These are phyloP conservation scores for Catharus minimus DNA, from an alignment of 2,113 vertebrate genomes.

Conservation along the genomic window DNA sequence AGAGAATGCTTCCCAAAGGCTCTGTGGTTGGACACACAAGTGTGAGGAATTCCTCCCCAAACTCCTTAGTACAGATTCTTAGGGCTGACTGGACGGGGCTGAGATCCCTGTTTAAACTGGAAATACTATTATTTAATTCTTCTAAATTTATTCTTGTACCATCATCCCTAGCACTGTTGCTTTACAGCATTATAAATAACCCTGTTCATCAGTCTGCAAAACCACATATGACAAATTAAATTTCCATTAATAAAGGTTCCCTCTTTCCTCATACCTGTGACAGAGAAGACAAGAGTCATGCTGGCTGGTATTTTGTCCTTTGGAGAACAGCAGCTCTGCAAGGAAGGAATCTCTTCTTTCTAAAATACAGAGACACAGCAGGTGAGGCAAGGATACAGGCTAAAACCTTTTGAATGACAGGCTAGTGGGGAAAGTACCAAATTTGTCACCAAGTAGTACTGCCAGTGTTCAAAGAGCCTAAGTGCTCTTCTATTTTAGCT, in stretches of 20 bases:
- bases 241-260: neutral
- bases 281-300: neutral
- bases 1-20: neutral
- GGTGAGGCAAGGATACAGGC: neutral
- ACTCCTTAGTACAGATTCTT: neutral
- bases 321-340: neutral
- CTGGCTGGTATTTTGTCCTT: neutral
- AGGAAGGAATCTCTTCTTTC: neutral
- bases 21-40: neutral
- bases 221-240: neutral
- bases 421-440: neutral
- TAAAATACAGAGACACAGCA: neutral
- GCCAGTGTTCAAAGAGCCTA: neutral
- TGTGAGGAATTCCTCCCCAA: neutral
- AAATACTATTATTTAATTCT: neutral
- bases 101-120: neutral
- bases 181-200: neutral
- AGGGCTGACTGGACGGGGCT: neutral
- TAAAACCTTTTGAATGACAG: neutral
- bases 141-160: neutral
- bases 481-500: neutral
- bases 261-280: neutral
- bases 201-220: neutral
- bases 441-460: neutral
- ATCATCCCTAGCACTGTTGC: neutral